Percentiles rank a stretch among this genome's conserved stretches.
phyloP scores from a whole-genome alignment of 1,140 invertebrate genomes.

The Andricus grossulariae region DNA sequence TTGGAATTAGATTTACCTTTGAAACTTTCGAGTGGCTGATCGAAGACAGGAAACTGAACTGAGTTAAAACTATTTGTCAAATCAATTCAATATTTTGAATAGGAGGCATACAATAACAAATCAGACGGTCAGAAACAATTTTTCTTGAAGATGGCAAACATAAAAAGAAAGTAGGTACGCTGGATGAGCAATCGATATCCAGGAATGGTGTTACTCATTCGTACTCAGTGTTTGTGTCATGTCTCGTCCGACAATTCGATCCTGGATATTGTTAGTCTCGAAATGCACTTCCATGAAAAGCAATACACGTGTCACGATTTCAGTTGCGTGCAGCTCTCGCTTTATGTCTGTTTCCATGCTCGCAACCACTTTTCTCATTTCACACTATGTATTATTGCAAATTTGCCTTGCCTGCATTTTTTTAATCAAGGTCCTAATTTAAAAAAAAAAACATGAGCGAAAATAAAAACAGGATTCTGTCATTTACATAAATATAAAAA shows the following conservation, averaged over 20 bases:
- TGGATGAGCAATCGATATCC: background rate
- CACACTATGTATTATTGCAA: background rate
- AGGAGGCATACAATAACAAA: no score
- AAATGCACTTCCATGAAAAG: slow-evolving; percentile 3
- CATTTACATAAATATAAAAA: no score
- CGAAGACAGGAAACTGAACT: background rate
- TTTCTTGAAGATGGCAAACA: background rate
- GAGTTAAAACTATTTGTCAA: background rate
- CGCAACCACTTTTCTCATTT: background rate
- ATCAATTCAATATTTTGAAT: no score
- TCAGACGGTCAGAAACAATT: background rate
- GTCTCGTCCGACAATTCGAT: slow-evolving; percentile 1
- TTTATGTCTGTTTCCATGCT: background rate
- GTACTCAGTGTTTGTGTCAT: background rate
- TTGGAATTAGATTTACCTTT: slow-evolving; percentile 1
- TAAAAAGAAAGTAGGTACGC: background rate
- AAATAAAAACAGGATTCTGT: background rate
- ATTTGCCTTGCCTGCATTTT: background rate
- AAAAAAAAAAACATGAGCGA: background rate
- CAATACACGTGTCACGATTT: slow-evolving; percentile 3
- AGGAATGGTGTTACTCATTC: background rate
- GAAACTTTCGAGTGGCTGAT: background rate
- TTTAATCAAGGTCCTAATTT: background rate
- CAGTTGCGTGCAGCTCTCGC: background rate
- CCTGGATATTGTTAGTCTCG: background rate